Evolutionary conservation across 2,888 invertebrate genomes (phyloP).

Genomic region (Drosophila falleni): DNA sequence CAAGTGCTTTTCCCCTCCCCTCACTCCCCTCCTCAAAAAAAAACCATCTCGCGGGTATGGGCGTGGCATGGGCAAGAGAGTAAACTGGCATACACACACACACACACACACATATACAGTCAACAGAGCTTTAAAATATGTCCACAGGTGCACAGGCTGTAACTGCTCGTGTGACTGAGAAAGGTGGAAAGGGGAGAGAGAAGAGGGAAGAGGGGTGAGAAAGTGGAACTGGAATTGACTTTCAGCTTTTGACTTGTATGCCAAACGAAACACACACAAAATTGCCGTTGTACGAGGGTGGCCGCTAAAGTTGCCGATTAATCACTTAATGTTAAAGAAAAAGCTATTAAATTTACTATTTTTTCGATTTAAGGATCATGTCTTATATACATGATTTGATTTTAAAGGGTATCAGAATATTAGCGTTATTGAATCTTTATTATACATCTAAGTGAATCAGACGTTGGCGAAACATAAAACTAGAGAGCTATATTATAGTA

Average conservation of each 20-base stretch:
- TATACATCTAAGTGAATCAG: too few species aligned
- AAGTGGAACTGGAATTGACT: slow-evolving; percentile 67
- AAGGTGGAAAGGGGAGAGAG: background rate
- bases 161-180: slow-evolving; percentile 24
- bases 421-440: too few species aligned
- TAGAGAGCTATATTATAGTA: too few species aligned
- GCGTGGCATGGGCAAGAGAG: slow-evolving; percentile 26
- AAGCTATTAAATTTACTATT: background rate
- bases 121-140: slow-evolving; percentile 71
- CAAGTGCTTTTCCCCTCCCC: slow-evolving; percentile 46
- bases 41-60: slow-evolving; percentile 30
- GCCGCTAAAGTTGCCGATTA: background rate
- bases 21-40: background rate
- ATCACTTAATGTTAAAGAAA: background rate
- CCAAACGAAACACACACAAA: slow-evolving; percentile 55
- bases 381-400: too few species aligned
- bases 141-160: slow-evolving; percentile 68
- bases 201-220: background rate
- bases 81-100: slow-evolving; percentile 23
- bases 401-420: too few species aligned
- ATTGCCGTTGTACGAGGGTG: slow-evolving; percentile 44
- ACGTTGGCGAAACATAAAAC: too few species aligned
- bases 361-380: too few species aligned
- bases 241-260: slow-evolving; percentile 76
- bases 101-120: slow-evolving; percentile 17